Evolutionary conservation across 2,888 invertebrate genomes (phyloP), one percentile per base, ranked within the genome.

Genomic region (Cerastis rubricosa): DNA sequence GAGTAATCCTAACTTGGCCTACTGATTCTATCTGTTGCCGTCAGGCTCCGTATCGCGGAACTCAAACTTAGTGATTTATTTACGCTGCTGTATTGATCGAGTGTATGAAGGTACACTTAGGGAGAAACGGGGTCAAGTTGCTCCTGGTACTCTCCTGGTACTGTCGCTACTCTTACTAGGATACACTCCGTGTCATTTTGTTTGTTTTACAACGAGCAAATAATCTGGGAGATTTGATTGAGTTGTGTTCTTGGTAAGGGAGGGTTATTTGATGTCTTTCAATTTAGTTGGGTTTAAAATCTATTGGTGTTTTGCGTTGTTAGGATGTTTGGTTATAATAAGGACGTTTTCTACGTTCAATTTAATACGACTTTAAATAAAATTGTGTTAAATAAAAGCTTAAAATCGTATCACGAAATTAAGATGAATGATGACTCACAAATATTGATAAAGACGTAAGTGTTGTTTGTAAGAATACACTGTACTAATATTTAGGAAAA

Each of bases 61-160:
- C 92, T 92, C 92, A 91, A 94, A 94, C 92, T 95, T 93, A 91
- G 94, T 95, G 95, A 95, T 96, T 96, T 95, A 95, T 95, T 95
- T 95, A 95, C 94, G 94, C 92, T 93, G 92, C 87, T 90, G 93
- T 95, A 96, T 95, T 92, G 95, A 96, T 95, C 95, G 92, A 84
- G 87, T 90, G 92, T 91, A 92, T 93, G 93, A 90, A 91, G 91
- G 91, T 91, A 91, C 91, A 91, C 92, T 93, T 91, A 91, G 91
- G 91, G 93, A 89, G 92, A 93, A 96, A 94, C 91, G 93, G 91
- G 96, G 96, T 95, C 95, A 95, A 95, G 94, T 93, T 92, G 83
- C 22, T 43, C 40, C 63, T 29, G n/a, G 78, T 74, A 70, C 40
- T 57, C 14, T 57, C 47, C 35, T 43, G 71, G 73, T 73, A 72